These are phyloP conservation scores for Ceratosolen fusciceps DNA, from an alignment of 1,140 invertebrate species.

Conservation along the genomic window DNA sequence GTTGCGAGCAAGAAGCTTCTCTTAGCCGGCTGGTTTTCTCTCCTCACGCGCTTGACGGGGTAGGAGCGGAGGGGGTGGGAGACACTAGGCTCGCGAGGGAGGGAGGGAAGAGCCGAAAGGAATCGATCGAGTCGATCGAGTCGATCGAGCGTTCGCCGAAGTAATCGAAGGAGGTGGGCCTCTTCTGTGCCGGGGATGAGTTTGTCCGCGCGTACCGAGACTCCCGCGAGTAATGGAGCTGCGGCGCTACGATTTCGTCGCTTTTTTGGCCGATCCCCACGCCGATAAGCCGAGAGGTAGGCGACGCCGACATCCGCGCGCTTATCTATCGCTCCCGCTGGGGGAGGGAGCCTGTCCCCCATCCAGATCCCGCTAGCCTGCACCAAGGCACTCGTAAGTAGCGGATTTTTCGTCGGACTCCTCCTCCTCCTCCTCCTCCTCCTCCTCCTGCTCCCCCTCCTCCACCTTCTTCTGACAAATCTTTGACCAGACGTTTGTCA, in stretches of 20 bases:
- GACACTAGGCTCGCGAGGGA: neutral
- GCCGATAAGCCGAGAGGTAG: neutral
- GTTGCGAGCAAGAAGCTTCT: too few relatives aligned
- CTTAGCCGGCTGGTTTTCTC: neutral
- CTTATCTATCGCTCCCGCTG: neutral
- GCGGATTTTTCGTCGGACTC: too few relatives aligned
- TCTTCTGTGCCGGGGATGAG: neutral
- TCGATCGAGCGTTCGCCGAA: neutral
- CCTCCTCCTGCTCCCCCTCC: too few relatives aligned
- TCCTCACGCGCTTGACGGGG: neutral
- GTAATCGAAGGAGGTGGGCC: too few relatives aligned
- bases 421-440: too few relatives aligned
- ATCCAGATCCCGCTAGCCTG: too few relatives aligned
- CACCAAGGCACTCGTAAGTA: too few relatives aligned
- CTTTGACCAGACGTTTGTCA: too few relatives aligned
- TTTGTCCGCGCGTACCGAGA: neutral
- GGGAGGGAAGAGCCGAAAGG: neutral
- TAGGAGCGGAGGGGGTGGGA: neutral
- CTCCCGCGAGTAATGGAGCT: slow-evolving; percentile 21
- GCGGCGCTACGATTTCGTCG: neutral
- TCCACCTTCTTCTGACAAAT: too few relatives aligned
- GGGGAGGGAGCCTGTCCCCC: too few relatives aligned
- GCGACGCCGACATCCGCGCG: neutral
- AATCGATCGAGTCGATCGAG: neutral
- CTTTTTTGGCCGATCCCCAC: slow-evolving; percentile 7